Conservation (phyloP, 2,113 vertebrate genomes). For the Lampris incognitus region DNA sequence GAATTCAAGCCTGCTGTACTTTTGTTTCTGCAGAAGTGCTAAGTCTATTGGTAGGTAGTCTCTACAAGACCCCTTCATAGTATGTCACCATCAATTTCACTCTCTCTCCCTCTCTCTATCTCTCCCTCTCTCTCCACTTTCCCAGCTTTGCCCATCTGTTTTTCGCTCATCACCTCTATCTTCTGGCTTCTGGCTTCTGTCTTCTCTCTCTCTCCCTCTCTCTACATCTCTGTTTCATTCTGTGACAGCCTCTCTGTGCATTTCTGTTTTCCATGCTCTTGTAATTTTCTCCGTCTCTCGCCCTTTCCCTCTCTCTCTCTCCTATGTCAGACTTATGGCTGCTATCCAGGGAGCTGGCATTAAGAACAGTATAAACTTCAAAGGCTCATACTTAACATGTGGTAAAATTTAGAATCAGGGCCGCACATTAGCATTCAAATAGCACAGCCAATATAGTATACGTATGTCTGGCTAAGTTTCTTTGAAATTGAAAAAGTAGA, state of each 20-base stretch:
- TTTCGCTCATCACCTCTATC: background rate
- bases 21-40: too few relatives aligned
- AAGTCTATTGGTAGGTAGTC: too few relatives aligned
- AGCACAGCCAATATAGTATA: constrained; percentile 14
- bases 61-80: too few relatives aligned
- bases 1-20: too few relatives aligned
- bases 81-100: too few relatives aligned
- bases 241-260: background rate
- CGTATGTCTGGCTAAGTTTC: background rate
- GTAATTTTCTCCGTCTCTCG: background rate
- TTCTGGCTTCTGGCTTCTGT: background rate
- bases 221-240: background rate
- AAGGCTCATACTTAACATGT: constrained; percentile 47
- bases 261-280: background rate
- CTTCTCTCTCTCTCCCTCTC: background rate
- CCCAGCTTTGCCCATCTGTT: background rate
- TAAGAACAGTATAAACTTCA: constrained; percentile 38
- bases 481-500: background rate
- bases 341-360: constrained; percentile 35
- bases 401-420: constrained; percentile 31
- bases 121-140: background rate
- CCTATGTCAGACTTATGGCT: background rate
- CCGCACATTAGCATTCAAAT: constrained; percentile 43
- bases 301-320: background rate
- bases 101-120: background rate